These are phyloP conservation scores for Nomada lathburiana DNA, from an alignment of 2,888 invertebrate genomes.

Conservation along the genomic window DNA sequence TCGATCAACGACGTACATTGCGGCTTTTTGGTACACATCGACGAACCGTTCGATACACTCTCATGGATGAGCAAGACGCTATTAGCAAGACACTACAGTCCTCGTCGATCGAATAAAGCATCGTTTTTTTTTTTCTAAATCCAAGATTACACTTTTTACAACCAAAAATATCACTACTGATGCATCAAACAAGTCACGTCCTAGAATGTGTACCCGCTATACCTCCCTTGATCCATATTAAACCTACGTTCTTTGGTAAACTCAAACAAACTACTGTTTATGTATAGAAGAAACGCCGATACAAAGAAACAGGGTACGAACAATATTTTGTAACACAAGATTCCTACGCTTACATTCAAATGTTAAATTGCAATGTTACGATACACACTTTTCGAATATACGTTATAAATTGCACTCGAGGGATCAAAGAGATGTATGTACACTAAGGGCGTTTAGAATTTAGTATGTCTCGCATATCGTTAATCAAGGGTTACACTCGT, in stretches of 20 bases:
- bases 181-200: conserved; percentile 33
- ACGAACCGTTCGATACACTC: no score
- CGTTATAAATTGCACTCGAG: background rate
- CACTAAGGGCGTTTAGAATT: background rate
- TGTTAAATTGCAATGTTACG: conserved; percentile 1
- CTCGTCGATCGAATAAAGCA: conserved; percentile 35
- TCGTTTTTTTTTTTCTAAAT: conserved; percentile 6
- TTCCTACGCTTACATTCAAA: conserved; percentile 21
- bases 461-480: no score
- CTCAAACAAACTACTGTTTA: conserved; percentile 38
- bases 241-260: conserved; percentile 32
- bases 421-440: background rate
- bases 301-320: conserved; percentile 11
- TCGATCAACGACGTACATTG: conserved; percentile 13
- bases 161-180: conserved; percentile 44
- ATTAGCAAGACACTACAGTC: no score
- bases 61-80: no score
- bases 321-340: conserved; percentile 1
- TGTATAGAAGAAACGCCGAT: conserved; percentile 16
- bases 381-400: conserved; percentile 7
- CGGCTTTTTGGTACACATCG: no score
- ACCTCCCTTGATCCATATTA: conserved; percentile 22
- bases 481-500: no score
- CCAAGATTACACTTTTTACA: conserved; percentile 17
- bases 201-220: conserved; percentile 17